These are phyloP conservation scores for Noturus placidus DNA, from an alignment of 2,113 vertebrate genomes.

Conservation along the genomic window DNA sequence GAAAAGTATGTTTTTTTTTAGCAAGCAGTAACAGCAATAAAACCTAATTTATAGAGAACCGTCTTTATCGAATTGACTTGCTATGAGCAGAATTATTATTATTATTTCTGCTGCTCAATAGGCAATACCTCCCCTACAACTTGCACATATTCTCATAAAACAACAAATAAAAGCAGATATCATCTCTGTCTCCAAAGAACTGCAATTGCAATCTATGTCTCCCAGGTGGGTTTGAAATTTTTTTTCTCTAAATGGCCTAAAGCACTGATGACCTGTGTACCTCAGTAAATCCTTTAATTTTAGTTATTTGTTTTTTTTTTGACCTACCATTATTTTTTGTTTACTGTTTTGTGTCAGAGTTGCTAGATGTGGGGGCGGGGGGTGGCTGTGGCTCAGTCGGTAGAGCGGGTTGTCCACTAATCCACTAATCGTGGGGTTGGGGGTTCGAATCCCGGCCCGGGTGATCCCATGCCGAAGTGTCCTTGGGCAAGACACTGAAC, in stretches of 20 bases:
- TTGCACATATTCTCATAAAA: background rate
- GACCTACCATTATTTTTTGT: background rate
- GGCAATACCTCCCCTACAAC: background rate
- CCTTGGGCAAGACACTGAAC: no score
- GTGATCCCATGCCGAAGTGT: no score
- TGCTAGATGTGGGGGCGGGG: no score
- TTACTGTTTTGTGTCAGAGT: background rate
- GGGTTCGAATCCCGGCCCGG: no score
- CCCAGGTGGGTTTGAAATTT: background rate
- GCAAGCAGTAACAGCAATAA: background rate
- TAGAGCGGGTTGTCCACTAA: no score
- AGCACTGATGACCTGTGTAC: background rate
- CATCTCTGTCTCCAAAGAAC: background rate
- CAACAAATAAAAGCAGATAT: background rate
- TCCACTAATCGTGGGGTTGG: no score
- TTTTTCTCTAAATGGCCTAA: background rate
- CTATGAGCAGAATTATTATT: background rate
- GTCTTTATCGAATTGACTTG: background rate
- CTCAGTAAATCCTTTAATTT: background rate
- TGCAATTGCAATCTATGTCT: background rate
- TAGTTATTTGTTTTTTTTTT: background rate
- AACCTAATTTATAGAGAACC: background rate
- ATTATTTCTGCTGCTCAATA: background rate
- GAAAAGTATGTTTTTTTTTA: background rate
- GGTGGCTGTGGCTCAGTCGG: no score